Base-by-base conservation (phyloP, 2,888 invertebrate genomes). In the Spialia ferax region DNA sequence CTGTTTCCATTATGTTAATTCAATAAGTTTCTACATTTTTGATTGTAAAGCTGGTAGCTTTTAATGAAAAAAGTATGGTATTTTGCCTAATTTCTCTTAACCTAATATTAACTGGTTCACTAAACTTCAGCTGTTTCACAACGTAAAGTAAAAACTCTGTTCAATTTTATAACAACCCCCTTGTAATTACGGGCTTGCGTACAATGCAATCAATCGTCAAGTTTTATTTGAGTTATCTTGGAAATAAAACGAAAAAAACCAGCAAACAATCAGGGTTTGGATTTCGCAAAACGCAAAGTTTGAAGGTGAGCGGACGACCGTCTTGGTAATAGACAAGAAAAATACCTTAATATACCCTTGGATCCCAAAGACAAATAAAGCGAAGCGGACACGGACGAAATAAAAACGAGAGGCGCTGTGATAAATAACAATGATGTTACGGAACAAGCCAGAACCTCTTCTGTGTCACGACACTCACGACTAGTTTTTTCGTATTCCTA, bases 281-380 rank as follows among this genome's bases (percentile, higher is more conserved):
- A 86, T 89, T 88, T 83, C 87, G 78, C 78, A 78, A 83, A 84
- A 83, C 80, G 81, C 83, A 86, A 93, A 91, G 84, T 93, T 92
- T 87, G 90, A 87, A 93, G 91, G 91, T 93, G 87, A 91, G 86
- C 81, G 85, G 83, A 77, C 84, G 86, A 89, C 89, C 85, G 88
- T 87, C 88, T 85, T 84, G 86, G 88, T 93, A 93, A 93, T 92
- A 92, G 89, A 91, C 89, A 93, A 93, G 92, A 93, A 93, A 93
- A 93, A 93, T 93, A 93, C 93, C 91, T 91, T 92, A 93, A 93
- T 93, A 89, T 93, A 93, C 89, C 90, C 89, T 86, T 87, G 87
- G 91, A 92, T 89, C 87, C 87, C 86, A 79, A 93, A 93, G 91
- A 93, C 91, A 93, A 93, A 93, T 91, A 93, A 93, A 92, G 85